phyloP scores from a whole-genome alignment of 2,113 vertebrate genomes.

The Pterocles orientalis region DNA sequence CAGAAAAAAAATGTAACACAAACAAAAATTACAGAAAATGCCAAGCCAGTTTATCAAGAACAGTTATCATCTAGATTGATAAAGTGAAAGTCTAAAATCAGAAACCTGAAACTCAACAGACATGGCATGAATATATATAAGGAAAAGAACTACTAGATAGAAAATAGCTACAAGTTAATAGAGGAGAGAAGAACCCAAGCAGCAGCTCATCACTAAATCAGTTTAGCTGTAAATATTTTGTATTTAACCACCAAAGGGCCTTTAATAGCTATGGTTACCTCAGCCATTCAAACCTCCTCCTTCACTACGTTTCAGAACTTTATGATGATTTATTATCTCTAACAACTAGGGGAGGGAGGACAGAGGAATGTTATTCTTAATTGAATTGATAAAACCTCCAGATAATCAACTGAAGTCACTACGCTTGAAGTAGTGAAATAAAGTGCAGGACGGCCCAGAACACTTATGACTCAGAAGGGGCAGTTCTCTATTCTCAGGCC shows the following conservation, averaged over 20 bases:
- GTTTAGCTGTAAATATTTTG: not conserved
- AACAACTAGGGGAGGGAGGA: not conserved
- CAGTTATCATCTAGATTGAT: not conserved
- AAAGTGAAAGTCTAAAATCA: not conserved
- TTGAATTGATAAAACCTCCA: not conserved
- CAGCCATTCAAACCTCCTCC: not conserved
- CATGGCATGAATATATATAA: not conserved
- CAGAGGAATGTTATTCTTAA: not conserved
- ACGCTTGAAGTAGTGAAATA: not conserved
- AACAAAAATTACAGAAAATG: not conserved
- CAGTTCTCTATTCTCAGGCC: not conserved
- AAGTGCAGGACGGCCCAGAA: not conserved
- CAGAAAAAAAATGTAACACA: not conserved
- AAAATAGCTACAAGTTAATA: not conserved
- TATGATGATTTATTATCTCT: not conserved
- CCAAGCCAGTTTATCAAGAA: not conserved
- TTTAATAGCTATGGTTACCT: not conserved
- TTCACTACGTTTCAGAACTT: not conserved
- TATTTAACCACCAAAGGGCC: not conserved
- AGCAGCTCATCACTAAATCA: not conserved
- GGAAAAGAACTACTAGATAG: not conserved
- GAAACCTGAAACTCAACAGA: not conserved
- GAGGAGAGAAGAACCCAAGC: not conserved
- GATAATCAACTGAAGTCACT: not conserved
- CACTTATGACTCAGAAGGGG: fast-evolving